Base-by-base conservation (phyloP, 2,888 invertebrate species). In the Leucophenga montana region DNA sequence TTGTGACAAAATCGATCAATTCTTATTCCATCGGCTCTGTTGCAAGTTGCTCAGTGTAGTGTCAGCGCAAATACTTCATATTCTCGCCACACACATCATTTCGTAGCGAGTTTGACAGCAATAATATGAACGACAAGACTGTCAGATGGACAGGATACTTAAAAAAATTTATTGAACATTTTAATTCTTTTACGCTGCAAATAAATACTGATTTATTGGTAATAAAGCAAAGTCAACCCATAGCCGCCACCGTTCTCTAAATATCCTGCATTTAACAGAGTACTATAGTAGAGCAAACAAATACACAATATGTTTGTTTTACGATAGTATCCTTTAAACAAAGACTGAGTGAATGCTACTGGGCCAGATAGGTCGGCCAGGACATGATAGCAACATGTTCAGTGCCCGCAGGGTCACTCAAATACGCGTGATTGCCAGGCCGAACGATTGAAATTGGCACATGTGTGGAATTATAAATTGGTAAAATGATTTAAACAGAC, bases 141-240 rank as follows among this genome's bases (percentile, higher is more conserved):
- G 9, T 56, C 46, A 57, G 22, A 44, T 20, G 70, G 56, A 68
- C 64, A 71, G 77, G 77, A 81, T 82, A 83, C 84, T 84, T 85
- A 81, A 88, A 88, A 31, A 85, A 87, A 88, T 87, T 87, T 87
- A 88, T 87, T 86, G 88, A 88, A 88, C 87, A 86, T 87, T 88
- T 87, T 87, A 88, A 88, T 87, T 88, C 85, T 79, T 85, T 86
- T 87, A 85, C 86, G 88, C 86, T 86, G 88, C 86, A 87, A 87
- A 87, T 87, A 87, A 88, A 88, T 88, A 87, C 88, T 88, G 87
- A 88, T 88, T 87, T 87, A 87, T 88, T 88, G 87, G 86, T 85
- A 86, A 88, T 88, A 88, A 88, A 86, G 80, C 81, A 73, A 79
- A 39, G 39, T 39, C 39, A 39, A 39, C 39, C 27, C 27, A 27